These are phyloP conservation scores for Pedionomus torquatus DNA, from an alignment of 2,113 vertebrate species.

Conservation along the genomic window DNA sequence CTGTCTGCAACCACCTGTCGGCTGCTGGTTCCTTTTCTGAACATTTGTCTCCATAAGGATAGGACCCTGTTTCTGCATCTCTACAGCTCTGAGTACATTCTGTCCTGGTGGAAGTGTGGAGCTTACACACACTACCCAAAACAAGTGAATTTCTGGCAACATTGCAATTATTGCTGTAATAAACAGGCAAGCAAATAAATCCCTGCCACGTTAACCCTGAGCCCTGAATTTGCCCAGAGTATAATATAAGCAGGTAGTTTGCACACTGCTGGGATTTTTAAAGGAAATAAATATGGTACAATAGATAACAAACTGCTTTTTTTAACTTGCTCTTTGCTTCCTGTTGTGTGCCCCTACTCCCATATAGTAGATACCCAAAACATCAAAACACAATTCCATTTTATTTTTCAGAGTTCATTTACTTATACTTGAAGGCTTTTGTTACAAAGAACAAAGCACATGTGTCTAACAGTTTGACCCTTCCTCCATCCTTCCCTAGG, in stretches of 20 bases:
- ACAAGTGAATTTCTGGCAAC: not conserved
- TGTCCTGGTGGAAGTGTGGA: not conserved
- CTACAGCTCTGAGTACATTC: not conserved
- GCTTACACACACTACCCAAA: not conserved
- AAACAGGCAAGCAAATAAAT: not conserved
- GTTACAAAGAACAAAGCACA: slow-evolving; percentile 65
- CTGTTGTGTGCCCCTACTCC: not conserved
- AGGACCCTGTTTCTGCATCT: not conserved
- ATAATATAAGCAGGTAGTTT: slow-evolving; percentile 5
- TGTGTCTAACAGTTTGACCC: slow-evolving; percentile 61
- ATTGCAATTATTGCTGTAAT: not conserved
- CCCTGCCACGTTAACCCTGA: not conserved
- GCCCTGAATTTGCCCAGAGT: not conserved
- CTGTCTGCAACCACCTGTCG: not conserved
- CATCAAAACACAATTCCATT: slow-evolving; percentile 38
- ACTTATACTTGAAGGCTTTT: slow-evolving; percentile 53
- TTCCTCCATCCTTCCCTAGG: slow-evolving; percentile 47
- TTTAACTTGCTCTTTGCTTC: not conserved
- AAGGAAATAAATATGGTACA: not conserved
- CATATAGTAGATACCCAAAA: slow-evolving; percentile 20
- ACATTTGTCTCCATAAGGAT: not conserved
- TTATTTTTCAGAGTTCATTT: slow-evolving; percentile 59
- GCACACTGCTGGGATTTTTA: slow-evolving; percentile 4
- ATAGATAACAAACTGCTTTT: slow-evolving; percentile 15
- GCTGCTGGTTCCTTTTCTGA: not conserved